phyloP scores from a whole-genome alignment of 2,797 vertebrate species.

The Sebastes goodei region DNA sequence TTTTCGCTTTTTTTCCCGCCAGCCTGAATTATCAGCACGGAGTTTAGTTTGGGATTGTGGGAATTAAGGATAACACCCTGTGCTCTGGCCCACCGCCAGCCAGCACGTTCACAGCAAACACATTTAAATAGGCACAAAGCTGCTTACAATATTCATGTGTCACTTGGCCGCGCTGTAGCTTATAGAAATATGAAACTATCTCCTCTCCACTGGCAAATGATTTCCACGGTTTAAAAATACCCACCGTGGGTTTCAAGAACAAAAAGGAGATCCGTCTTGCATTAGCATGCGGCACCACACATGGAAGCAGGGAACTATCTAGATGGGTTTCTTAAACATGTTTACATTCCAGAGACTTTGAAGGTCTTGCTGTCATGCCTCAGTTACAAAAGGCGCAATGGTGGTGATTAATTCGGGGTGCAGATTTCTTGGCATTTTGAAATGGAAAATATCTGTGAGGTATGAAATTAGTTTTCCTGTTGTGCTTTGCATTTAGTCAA shows the following conservation, averaged over 20 bases:
- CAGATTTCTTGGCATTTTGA: slow-evolving; percentile 63
- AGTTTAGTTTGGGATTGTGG: slow-evolving; percentile 88
- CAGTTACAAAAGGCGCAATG: slow-evolving; percentile 60
- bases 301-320: slow-evolving; percentile 63
- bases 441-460: slow-evolving; percentile 72
- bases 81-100: slow-evolving; percentile 87
- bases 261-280: slow-evolving; percentile 76
- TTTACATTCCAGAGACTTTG: slow-evolving; percentile 75
- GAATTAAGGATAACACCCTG: slow-evolving; percentile 87
- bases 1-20: slow-evolving; percentile 77
- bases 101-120: slow-evolving; percentile 84
- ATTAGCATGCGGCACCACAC: slow-evolving; percentile 78
- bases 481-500: slow-evolving; percentile 43
- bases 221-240: slow-evolving; percentile 86
- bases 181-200: slow-evolving; percentile 90
- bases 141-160: slow-evolving; percentile 94
- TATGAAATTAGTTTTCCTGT: slow-evolving; percentile 73
- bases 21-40: slow-evolving; percentile 86
- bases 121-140: slow-evolving; percentile 93
- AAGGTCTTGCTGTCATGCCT: slow-evolving; percentile 72
- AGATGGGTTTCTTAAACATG: slow-evolving; percentile 75
- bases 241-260: slow-evolving; percentile 84
- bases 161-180: slow-evolving; percentile 84
- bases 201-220: slow-evolving; percentile 82
- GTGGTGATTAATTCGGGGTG: slow-evolving; percentile 63